phyloP scores from a whole-genome alignment of 2,888 invertebrate genomes.

The Oasisia sp. region DNA sequence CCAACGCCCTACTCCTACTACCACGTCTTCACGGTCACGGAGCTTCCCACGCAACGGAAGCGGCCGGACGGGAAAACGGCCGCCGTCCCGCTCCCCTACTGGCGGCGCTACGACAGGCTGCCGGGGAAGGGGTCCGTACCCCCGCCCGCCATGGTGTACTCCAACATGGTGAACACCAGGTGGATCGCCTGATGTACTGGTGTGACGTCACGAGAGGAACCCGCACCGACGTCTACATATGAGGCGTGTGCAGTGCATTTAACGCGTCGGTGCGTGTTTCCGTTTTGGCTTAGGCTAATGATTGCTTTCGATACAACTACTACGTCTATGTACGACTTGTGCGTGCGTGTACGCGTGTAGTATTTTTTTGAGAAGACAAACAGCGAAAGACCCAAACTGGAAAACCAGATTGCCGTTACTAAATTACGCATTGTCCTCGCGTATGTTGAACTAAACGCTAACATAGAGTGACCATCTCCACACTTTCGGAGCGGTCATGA shows the following conservation, averaged over 20 bases:
- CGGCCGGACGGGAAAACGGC: neutral
- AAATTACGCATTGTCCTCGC: neutral
- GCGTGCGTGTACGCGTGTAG: neutral
- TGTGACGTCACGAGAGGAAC: neutral
- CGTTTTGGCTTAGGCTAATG: neutral
- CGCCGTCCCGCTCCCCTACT: too few species aligned
- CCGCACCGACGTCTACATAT: neutral
- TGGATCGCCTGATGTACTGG: neutral
- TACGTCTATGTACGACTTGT: neutral
- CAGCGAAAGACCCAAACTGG: neutral
- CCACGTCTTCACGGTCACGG: neutral
- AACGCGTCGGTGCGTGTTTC: neutral
- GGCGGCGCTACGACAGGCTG: neutral
- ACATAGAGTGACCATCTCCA: neutral
- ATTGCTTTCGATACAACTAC: neutral
- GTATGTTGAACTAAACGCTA: neutral
- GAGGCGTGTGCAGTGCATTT: neutral
- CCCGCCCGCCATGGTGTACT: neutral
- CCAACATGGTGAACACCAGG: conserved; percentile 9
- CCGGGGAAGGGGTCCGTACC: neutral
- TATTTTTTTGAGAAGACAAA: neutral
- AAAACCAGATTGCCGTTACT: neutral
- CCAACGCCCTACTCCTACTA: neutral
- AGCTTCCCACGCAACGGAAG: neutral
- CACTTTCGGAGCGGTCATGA: neutral